These are phyloP conservation scores for Dryomyza anilis DNA, from an alignment of 2,888 invertebrate species.

Conservation along the genomic window DNA sequence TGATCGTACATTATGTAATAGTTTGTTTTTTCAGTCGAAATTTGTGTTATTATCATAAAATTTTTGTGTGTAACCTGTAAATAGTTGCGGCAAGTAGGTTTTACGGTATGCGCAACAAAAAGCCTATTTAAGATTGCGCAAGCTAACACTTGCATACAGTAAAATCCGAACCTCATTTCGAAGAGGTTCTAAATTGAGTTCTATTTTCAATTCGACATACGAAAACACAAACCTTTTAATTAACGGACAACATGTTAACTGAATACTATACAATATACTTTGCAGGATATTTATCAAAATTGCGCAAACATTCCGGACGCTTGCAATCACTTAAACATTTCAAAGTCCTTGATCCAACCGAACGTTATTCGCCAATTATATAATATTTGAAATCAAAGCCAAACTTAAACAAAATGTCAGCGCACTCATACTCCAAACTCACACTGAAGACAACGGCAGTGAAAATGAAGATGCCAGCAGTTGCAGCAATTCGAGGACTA, in stretches of 20 bases:
- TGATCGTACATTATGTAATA: too few relatives aligned
- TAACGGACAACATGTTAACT: neutral
- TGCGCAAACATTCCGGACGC: neutral
- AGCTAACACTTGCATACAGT: too few relatives aligned
- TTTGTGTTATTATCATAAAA: too few relatives aligned
- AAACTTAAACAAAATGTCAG: conserved; percentile 50
- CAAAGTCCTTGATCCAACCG: conserved; percentile 12
- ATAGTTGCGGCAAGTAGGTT: too few relatives aligned
- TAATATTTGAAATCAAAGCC: conserved; percentile 61
- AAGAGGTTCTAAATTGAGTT: neutral
- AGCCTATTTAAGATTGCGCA: too few relatives aligned
- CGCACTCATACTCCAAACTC: conserved; percentile 45
- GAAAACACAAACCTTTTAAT: neutral
- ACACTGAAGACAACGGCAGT: conserved; percentile 56
- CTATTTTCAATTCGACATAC: too few relatives aligned
- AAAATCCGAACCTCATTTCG: neutral
- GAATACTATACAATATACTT: neutral
- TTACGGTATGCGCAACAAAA: too few relatives aligned
- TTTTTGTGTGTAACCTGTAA: too few relatives aligned
- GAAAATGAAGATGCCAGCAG: conserved; percentile 50
- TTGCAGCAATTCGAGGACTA: conserved; percentile 4
- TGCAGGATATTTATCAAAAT: neutral
- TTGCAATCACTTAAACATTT: neutral
- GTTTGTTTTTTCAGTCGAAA: too few relatives aligned
- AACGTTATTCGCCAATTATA: conserved; percentile 44